Percentiles rank a stretch among this genome's conserved stretches.
Conservation (phyloP, 53 echinoderm and acorn worm species). For the Glandiceps talaboti region DNA sequence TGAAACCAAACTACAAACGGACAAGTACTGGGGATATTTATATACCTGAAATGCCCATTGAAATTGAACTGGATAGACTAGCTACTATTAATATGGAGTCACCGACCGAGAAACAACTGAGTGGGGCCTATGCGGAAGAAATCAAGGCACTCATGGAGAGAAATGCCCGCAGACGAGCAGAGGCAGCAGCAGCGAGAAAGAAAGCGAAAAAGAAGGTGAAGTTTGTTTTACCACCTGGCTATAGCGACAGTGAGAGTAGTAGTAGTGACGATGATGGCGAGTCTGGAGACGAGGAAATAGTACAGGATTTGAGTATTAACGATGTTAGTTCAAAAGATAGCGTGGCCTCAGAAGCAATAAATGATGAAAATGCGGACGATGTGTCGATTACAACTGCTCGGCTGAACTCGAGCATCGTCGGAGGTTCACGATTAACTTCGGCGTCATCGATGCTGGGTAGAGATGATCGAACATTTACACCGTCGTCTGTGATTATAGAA, state of each 20-base stretch:
- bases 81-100: constrained; percentile 8
- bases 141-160: constrained; percentile 27
- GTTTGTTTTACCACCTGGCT: constrained; percentile 19
- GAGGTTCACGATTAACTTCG: neutral
- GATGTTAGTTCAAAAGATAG: neutral
- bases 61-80: constrained; percentile 29
- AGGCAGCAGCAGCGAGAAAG: neutral
- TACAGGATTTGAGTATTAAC: neutral
- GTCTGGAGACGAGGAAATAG: no score
- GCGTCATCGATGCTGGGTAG: neutral
- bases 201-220: constrained; percentile 31
- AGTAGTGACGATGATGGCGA: neutral
- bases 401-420: neutral
- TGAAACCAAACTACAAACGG: constrained; percentile 58
- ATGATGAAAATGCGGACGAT: neutral
- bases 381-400: neutral
- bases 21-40: constrained; percentile 36
- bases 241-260: constrained; percentile 3
- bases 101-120: constrained; percentile 4
- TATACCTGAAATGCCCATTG: constrained; percentile 23
- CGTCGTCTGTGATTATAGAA: neutral
- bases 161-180: neutral
- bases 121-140: constrained; percentile 27
- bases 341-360: neutral
- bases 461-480: neutral